Base-by-base conservation (phyloP, 2,113 vertebrate genomes). In the Xiphophorus maculatus region DNA sequence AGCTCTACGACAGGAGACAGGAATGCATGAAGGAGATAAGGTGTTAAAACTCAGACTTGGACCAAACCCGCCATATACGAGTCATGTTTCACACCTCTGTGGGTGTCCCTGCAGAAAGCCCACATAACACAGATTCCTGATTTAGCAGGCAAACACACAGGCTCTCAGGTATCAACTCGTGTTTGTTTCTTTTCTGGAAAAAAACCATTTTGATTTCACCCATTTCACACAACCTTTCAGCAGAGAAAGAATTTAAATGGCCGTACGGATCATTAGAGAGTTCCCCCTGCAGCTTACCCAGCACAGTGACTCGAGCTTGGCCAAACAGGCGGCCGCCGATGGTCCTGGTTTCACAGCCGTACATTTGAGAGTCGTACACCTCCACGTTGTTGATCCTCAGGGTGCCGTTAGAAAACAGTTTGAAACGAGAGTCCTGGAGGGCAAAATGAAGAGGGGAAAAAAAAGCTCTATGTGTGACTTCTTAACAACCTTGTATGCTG, bases 331-430 rank as follows among this genome's bases (percentile, higher is more conserved):
- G 88, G 63, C 97, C 98, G 0, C 94, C 97, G 0, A 85, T 91
- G 0, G 96, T 97, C 85, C 91, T 96, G 90, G 96, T 96, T 85
- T 96, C 91, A 0, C 98, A 99, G 86, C 93, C 95, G 85, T 97
- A 99, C 64, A 93, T 76, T 0, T 95, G 96, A 0, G 96, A 96
- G 0, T 99, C 98, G 0, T 98, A 98, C 12, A 99, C 97, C 88
- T 99, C 97, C 88, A 99, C 98, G 0, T 87, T 97, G 91, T 97
- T 97, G 92, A 99, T 97, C 78, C 96, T 95, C 79, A 99, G 93
- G 0, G 96, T 97, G 78, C 98, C 98, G 0, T 99, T 99, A 67
- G 94, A 85, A 2, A 96, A 97, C 65, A 96, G 80, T 83, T 96
- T 96, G 7, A 96, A 99, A 5, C 97, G 94, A 0, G 94, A 93